These are phyloP conservation scores for Conus ventricosus DNA, from an alignment of 1,140 invertebrate species.

Conservation along the genomic window DNA sequence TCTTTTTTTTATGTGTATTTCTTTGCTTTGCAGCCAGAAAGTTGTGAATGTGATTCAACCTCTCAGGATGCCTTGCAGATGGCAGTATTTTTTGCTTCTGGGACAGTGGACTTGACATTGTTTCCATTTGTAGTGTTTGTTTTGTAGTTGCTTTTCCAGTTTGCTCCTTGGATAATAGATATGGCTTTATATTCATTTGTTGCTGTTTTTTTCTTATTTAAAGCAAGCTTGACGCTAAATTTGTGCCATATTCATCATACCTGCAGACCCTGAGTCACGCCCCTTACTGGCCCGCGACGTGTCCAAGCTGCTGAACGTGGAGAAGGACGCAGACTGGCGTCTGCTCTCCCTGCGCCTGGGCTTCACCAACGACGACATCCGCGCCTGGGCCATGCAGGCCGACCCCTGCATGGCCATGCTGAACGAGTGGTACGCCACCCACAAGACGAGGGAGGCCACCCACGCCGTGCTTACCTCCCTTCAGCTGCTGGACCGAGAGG, in stretches of 20 bases:
- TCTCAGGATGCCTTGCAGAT: too few relatives aligned
- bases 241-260: neutral
- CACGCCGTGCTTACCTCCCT: conserved; percentile 57
- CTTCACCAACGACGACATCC: conserved; percentile 66
- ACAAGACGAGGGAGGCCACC: conserved; percentile 68
- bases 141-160: too few relatives aligned
- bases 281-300: conserved; percentile 66
- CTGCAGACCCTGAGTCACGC: conserved; percentile 66
- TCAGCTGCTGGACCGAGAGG: conserved; percentile 59
- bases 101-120: too few relatives aligned
- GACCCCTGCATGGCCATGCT: conserved; percentile 70
- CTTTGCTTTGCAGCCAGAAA: too few relatives aligned
- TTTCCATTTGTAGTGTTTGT: too few relatives aligned
- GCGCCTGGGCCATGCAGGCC: conserved; percentile 61
- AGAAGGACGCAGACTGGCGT: conserved; percentile 63
- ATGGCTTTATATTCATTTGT: too few relatives aligned
- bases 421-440: conserved; percentile 71
- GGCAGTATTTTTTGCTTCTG: too few relatives aligned
- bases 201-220: too few relatives aligned
- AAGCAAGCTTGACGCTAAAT: too few relatives aligned
- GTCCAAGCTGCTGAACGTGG: conserved; percentile 62
- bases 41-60: too few relatives aligned
- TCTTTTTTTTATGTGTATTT: too few relatives aligned
- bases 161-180: too few relatives aligned
- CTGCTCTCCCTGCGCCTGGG: conserved; percentile 65